Evolutionary conservation across 2,113 vertebrate genomes (phyloP).

Genomic region (Prietella phreatophila): DNA sequence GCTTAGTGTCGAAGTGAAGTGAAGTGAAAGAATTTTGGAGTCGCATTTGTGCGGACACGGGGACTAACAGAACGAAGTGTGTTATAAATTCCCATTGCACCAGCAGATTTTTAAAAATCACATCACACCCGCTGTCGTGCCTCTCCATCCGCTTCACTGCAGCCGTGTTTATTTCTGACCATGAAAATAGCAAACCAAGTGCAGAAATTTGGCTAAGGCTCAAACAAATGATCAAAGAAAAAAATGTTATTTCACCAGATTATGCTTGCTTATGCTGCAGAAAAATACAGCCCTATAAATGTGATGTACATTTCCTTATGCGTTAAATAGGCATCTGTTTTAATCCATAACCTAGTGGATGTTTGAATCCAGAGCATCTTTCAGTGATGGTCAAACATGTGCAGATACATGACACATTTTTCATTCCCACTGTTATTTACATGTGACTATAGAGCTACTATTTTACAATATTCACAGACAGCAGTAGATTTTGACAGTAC

Average conservation of each 20-base stretch:
- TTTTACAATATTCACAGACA: constrained; percentile 37
- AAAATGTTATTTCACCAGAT: not conserved
- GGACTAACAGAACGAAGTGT: not conserved
- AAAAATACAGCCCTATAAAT: not conserved
- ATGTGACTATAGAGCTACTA: constrained; percentile 8
- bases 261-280: not conserved
- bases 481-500: constrained; percentile 14
- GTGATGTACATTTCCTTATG: not conserved
- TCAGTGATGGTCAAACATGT: constrained; percentile 1
- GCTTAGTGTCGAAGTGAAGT: not conserved
- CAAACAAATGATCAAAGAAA: not conserved
- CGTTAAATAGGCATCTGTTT: not conserved
- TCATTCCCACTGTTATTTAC: constrained; percentile 28
- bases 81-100: not conserved
- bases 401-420: constrained; percentile 30
- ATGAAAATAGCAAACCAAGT: not conserved
- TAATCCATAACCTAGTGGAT: not conserved
- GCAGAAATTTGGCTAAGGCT: not conserved
- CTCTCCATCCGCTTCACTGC: not conserved
- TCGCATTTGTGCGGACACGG: not conserved
- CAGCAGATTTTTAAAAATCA: not conserved
- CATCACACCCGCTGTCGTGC: not conserved
- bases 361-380: not conserved
- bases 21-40: not conserved
- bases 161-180: not conserved